Evolutionary conservation across 2,888 invertebrate species (phyloP).

Genomic region (Leptothorax acervorum): DNA sequence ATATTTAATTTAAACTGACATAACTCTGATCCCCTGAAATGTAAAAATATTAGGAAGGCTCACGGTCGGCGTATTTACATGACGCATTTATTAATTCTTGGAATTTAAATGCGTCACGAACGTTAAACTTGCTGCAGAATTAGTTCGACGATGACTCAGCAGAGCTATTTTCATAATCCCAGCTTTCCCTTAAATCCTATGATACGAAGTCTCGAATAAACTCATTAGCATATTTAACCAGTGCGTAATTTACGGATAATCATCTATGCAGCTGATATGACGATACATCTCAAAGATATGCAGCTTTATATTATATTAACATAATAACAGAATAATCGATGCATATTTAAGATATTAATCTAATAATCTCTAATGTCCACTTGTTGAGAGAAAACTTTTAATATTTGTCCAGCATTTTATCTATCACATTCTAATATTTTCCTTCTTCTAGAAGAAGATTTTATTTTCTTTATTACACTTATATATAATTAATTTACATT

Average conservation of each 20-base stretch:
- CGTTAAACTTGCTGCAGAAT: conserved; percentile 1
- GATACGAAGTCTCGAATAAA: conserved; percentile 13
- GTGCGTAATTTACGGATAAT: conserved; percentile 9
- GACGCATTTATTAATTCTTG: conserved; percentile 16
- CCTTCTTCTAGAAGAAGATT: background rate
- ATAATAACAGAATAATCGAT: background rate
- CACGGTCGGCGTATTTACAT: background rate
- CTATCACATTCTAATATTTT: background rate
- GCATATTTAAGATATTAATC: background rate
- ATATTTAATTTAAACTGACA: conserved; percentile 35
- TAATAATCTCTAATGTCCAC: background rate
- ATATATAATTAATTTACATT: background rate
- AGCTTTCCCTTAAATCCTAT: conserved; percentile 13
- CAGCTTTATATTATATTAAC: background rate
- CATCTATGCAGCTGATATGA: background rate
- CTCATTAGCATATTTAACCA: conserved; percentile 3
- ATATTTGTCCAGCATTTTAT: background rate
- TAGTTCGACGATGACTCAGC: conserved; percentile 10
- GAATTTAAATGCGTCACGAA: background rate
- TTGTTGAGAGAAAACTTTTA: background rate
- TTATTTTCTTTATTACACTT: conserved; percentile 14
- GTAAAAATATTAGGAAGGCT: background rate
- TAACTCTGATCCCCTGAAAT: background rate
- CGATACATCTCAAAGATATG: background rate
- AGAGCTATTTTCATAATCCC: conserved; percentile 15